Evolutionary conservation across 2,797 vertebrate species (phyloP).

Genomic region (Enteromius mattozi): DNA sequence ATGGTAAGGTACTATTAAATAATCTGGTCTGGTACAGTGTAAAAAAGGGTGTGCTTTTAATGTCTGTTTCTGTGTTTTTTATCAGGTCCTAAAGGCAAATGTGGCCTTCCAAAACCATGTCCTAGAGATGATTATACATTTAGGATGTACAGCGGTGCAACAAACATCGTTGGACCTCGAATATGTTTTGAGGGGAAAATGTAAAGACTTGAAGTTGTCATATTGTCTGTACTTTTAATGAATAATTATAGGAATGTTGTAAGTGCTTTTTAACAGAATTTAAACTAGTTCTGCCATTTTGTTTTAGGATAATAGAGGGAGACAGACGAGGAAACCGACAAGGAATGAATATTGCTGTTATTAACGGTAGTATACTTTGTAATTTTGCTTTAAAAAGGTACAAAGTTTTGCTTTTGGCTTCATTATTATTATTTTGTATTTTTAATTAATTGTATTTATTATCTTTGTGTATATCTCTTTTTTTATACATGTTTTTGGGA

Average conservation of each 20-base stretch:
- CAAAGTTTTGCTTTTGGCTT: neutral
- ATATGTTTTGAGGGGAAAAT: conserved; percentile 86
- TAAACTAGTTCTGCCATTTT: conserved; percentile 13
- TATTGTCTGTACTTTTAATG: neutral
- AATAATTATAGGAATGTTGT: neutral
- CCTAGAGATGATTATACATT: conserved; percentile 84
- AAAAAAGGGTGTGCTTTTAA: neutral
- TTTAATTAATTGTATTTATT: neutral
- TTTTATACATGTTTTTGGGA: neutral
- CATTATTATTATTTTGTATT: neutral
- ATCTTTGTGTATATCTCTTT: neutral
- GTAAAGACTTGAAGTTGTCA: conserved; percentile 72
- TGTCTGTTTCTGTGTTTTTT: neutral
- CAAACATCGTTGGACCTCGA: conserved; percentile 84
- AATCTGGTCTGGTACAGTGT: neutral
- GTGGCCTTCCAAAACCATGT: conserved; percentile 78
- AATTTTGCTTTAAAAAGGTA: neutral
- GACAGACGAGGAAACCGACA: conserved; percentile 80
- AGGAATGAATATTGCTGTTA: conserved; percentile 85
- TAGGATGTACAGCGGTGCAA: conserved; percentile 87
- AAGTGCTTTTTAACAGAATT: neutral
- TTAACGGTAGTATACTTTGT: conserved; percentile 77
- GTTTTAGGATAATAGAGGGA: conserved; percentile 83
- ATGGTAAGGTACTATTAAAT: conserved; percentile 19
- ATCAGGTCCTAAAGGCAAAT: conserved; percentile 56